Percentiles rank a stretch among this genome's conserved stretches.
Conservation (phyloP, 1,140 invertebrate species). For the Protaetia brevitarsis region DNA sequence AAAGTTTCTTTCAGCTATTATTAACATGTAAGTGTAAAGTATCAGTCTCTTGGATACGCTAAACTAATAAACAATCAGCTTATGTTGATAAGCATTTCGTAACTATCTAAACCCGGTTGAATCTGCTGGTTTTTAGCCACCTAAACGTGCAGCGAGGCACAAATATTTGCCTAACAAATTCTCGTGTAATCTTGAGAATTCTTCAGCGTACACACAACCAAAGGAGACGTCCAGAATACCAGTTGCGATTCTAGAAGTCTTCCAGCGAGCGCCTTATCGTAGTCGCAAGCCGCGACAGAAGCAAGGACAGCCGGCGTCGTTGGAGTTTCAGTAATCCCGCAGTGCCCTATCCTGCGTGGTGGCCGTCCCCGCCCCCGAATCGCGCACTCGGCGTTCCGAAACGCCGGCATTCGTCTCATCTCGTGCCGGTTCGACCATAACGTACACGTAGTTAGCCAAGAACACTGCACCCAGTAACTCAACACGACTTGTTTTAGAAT, state of each 20-base stretch:
- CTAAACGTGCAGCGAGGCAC: not conserved
- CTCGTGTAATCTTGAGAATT: slow-evolving; percentile 4
- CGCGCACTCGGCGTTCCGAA: not conserved
- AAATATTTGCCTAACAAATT: not conserved
- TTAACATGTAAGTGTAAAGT: too few relatives aligned
- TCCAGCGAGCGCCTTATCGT: not conserved
- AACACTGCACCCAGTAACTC: slow-evolving; percentile 4
- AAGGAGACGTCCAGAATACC: not conserved
- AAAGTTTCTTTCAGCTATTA: too few relatives aligned
- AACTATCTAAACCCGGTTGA: not conserved
- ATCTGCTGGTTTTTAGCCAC: not conserved
- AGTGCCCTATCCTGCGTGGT: too few relatives aligned
- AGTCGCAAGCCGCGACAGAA: not conserved
- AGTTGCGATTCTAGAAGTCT: not conserved
- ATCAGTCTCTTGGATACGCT: too few relatives aligned
- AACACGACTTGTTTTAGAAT: slow-evolving; percentile 3
- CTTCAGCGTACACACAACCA: not conserved
- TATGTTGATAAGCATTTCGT: not conserved
- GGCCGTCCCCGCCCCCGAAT: not conserved
- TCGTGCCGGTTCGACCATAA: not conserved
- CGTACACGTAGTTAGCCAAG: slow-evolving; percentile 1
- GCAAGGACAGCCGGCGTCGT: not conserved
- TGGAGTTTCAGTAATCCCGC: not conserved
- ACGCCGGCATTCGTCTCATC: not conserved
- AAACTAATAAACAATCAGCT: not conserved